Evolutionary conservation across 2,113 vertebrate genomes (phyloP).

Genomic region (Barnardius zonarius): DNA sequence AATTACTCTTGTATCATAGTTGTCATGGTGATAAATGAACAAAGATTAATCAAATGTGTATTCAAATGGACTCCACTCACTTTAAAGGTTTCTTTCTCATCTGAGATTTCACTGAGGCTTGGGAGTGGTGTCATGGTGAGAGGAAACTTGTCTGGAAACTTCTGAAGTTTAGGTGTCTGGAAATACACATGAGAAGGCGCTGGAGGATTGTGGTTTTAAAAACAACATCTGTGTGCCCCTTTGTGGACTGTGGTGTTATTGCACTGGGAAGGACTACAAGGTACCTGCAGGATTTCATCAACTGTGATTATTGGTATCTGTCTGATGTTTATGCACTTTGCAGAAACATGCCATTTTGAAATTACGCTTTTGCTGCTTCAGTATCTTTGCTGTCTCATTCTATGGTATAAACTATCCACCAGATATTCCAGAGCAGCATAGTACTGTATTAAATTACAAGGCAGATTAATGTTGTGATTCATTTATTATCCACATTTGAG

Average conservation of each 20-base stretch:
- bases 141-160: slow-evolving; percentile 12
- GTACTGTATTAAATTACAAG: background rate
- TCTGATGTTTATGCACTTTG: slow-evolving; percentile 7
- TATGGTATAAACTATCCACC: background rate
- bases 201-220: background rate
- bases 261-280: background rate
- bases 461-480: slow-evolving; percentile 9
- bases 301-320: background rate
- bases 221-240: slow-evolving; percentile 23
- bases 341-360: slow-evolving; percentile 13
- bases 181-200: background rate
- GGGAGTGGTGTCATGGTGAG: background rate
- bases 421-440: background rate
- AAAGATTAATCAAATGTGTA: slow-evolving; percentile 42
- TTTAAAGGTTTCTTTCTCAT: background rate
- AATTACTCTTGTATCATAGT: slow-evolving; percentile 15
- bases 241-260: slow-evolving; percentile 37
- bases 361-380: background rate
- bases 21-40: slow-evolving; percentile 46
- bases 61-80: background rate
- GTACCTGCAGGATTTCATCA: background rate
- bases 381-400: background rate
- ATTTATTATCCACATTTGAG: slow-evolving; percentile 15
- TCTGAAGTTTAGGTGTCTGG: background rate
- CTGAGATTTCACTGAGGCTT: background rate